Conservation (phyloP, 2,888 invertebrate genomes). For the Blomia tropicalis region DNA sequence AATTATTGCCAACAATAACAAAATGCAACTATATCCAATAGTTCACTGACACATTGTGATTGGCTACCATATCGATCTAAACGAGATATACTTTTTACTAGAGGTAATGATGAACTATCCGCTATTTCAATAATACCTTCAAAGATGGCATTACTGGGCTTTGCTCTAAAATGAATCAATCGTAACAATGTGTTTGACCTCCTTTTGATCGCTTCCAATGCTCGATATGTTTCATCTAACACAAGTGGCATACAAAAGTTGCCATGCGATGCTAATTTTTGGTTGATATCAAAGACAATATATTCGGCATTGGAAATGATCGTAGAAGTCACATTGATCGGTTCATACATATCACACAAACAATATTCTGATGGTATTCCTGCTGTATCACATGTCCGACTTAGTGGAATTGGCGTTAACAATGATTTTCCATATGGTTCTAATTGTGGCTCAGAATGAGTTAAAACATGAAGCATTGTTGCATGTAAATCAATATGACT, state of each 20-base stretch:
- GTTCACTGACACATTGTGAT: neutral
- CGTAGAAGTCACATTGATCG: neutral
- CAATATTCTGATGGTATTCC: neutral
- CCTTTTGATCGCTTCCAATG: neutral
- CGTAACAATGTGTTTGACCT: neutral
- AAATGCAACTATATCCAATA: neutral
- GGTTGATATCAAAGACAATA: neutral
- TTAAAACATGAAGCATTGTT: neutral
- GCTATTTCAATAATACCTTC: neutral
- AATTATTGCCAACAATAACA: neutral
- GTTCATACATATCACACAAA: neutral
- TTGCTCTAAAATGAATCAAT: neutral
- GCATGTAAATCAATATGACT: conserved; percentile 7
- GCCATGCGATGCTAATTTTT: neutral
- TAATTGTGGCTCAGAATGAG: neutral
- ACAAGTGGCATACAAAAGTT: neutral
- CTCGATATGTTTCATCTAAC: neutral
- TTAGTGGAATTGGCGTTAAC: neutral
- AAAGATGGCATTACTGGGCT: neutral
- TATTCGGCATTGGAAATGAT: neutral
- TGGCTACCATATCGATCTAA: neutral
- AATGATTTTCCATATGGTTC: neutral
- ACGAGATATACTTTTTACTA: neutral
- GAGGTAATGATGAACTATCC: neutral
- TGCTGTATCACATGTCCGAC: neutral